Evolutionary conservation across 1,140 invertebrate genomes (phyloP), one percentile per base, ranked within the genome.

Genomic region (Solen grandis): DNA sequence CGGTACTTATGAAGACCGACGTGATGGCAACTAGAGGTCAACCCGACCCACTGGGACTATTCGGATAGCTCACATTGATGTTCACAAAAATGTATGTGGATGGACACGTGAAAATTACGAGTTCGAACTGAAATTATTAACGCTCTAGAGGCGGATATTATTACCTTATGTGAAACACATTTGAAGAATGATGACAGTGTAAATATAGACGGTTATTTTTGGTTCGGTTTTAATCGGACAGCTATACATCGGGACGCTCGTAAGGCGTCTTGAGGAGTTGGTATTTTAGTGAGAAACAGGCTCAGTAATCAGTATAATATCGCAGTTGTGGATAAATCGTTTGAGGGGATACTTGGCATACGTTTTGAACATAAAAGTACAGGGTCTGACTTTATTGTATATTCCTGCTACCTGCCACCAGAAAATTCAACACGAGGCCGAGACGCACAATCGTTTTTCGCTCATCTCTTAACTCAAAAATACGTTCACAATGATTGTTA

Each of bases 321-420:
- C 10, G 29, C 22, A 25, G 22, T 70, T 52, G 19, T 52, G 22
- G 66, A 70, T 50, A 50, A 50, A 22, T 52, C 38, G 2, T 31
- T 35, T 25, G 63, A 68, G 16, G 66, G 66, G 31, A 54, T 70
- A 31, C 41, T 70, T 22, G 66, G 36, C 3, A 25, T 8, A 27
- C 25, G 27, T 36, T 50, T 70, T 22, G 36, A n/a, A 25, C 36
- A 31, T 31, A 36, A 41, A 50, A 13, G 33, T 69, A 57, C 38
- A 33, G n/a, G n/a, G 29, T 57, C 31, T 35, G 46, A 52, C 16
- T 73, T 73, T n/a, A n/a, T n/a, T n/a, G n/a, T n/a, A n/a, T n/a
- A n/a, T n/a, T n/a, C n/a, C n/a, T n/a, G n/a, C n/a, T 73, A 73
- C 31, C 52, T 73, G 2, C 25, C 69, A 33, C 69, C 69, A 38